Conservation (phyloP, 2,797 vertebrate species). For the Coccyzus lansbergi region DNA sequence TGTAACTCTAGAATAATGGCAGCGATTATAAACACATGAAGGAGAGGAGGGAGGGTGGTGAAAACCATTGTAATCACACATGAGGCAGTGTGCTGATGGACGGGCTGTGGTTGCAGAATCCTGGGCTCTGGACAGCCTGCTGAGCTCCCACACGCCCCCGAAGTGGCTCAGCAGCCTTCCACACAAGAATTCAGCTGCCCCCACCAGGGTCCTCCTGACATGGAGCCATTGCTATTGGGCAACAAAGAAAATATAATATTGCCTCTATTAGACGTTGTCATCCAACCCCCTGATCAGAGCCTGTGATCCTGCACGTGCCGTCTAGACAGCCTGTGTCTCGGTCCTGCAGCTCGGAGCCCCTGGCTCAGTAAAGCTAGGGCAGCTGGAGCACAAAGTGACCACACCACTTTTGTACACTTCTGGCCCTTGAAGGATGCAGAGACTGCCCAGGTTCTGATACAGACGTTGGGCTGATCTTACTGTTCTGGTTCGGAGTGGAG, state of each 20-base stretch:
- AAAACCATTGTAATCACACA: slow-evolving; percentile 60
- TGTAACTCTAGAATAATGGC: slow-evolving; percentile 34
- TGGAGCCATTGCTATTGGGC: background rate
- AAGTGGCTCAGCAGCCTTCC: background rate
- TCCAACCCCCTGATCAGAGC: slow-evolving; percentile 24
- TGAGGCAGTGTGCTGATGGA: slow-evolving; percentile 60
- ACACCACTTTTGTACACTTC: rapidly evolving
- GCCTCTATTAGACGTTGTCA: slow-evolving; percentile 51
- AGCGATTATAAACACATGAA: slow-evolving; percentile 64
- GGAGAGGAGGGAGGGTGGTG: slow-evolving; percentile 52
- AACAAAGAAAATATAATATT: slow-evolving; percentile 39
- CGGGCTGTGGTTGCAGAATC: slow-evolving; percentile 24
- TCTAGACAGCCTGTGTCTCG: slow-evolving; percentile 28
- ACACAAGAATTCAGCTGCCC: slow-evolving; percentile 47
- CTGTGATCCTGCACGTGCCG: slow-evolving; percentile 46
- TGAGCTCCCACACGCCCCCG: slow-evolving; percentile 31
- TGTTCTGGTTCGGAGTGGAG: no score
- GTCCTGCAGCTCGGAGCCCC: background rate
- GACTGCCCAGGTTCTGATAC: background rate
- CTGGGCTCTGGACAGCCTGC: slow-evolving; percentile 44
- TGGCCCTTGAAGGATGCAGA: background rate
- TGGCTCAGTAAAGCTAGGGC: background rate
- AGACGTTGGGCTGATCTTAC: background rate
- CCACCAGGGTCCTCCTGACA: background rate
- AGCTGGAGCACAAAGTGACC: background rate